phyloP scores from a whole-genome alignment of 2,797 vertebrate genomes.

The Halcyon smyrnensis region DNA sequence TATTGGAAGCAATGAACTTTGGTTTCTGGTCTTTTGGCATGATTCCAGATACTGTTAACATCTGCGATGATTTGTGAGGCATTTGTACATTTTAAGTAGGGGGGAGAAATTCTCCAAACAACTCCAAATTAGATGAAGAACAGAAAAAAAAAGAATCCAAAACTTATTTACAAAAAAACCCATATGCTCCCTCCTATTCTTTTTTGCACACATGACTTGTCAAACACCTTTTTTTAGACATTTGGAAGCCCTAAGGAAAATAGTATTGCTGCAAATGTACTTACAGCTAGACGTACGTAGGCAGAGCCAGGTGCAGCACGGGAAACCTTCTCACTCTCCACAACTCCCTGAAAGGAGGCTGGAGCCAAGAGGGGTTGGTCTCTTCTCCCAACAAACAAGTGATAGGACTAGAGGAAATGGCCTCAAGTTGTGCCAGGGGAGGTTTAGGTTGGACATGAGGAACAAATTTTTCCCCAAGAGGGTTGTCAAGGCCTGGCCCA shows the following conservation, averaged over 20 bases:
- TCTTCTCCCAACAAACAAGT: no score
- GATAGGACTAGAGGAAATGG: no score
- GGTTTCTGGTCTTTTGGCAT: not conserved
- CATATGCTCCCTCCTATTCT: not conserved
- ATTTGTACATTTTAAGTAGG: not conserved
- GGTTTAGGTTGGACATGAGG: no score
- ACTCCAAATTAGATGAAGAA: conserved; percentile 11
- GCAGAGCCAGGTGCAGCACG: not conserved
- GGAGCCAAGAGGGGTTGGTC: no score
- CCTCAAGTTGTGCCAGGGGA: no score
- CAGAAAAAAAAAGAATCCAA: not conserved
- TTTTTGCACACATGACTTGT: not conserved
- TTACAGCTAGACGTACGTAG: not conserved
- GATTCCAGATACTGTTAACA: not conserved
- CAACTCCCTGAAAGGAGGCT: no score
- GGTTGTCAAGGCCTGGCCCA: no score
- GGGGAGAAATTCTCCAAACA: not conserved
- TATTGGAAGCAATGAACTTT: conserved; percentile 1
- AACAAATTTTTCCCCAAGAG: no score
- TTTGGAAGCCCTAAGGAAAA: not conserved
- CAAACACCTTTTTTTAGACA: not conserved
- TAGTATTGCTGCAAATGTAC: not conserved
- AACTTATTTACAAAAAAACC: conserved; percentile 25
- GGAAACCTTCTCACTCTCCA: not conserved
- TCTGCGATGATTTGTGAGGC: not conserved